These are phyloP conservation scores for Alcedo quadribrachys DNA, from an alignment of 2,797 vertebrate genomes.

Conservation along the genomic window DNA sequence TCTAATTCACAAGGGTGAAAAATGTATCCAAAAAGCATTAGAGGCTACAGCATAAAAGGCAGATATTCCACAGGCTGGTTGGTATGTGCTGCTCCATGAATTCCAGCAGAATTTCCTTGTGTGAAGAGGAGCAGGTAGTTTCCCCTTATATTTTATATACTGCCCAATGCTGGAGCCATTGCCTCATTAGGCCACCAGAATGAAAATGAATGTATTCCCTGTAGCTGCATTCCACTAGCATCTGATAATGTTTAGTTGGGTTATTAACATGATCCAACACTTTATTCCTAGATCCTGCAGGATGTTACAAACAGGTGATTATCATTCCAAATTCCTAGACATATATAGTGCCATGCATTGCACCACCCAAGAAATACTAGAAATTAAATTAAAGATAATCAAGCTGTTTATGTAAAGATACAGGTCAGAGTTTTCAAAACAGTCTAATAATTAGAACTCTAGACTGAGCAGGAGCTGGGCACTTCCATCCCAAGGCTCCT, in stretches of 20 bases:
- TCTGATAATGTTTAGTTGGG: not conserved
- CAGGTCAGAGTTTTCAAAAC: not conserved
- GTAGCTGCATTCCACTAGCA: not conserved
- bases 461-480: not conserved
- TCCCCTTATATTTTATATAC: not conserved
- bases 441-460: not conserved
- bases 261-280: not conserved
- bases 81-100: not conserved
- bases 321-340: not conserved
- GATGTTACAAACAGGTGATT: not conserved
- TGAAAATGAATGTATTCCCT: not conserved
- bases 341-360: not conserved
- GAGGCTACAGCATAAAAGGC: not conserved
- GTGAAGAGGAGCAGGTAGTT: not conserved
- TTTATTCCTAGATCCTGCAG: not conserved
- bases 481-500: not conserved
- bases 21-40: not conserved
- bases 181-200: not conserved
- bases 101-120: not conserved
- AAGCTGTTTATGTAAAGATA: not conserved
- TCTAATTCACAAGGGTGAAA: not conserved
- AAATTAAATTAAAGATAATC: not conserved
- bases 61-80: not conserved
- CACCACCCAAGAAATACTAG: not conserved
- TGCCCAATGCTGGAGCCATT: not conserved